Conservation (phyloP, 2,113 vertebrate genomes). For the Dipodomys ordii region DNA sequence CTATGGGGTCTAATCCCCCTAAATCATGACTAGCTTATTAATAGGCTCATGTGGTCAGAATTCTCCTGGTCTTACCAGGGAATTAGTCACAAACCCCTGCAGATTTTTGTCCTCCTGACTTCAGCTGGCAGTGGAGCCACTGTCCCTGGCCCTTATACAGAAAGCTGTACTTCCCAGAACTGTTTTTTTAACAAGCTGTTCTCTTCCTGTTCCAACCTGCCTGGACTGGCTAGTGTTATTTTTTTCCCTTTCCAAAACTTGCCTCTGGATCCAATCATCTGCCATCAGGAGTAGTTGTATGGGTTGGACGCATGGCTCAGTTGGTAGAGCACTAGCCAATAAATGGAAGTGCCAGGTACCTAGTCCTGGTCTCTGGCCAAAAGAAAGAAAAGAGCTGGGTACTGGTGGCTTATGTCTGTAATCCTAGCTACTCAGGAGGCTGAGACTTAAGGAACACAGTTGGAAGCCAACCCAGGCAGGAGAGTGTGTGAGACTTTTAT, state of each 20-base stretch:
- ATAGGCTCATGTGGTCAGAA: neutral
- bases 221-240: slow-evolving; percentile 1
- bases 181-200: slow-evolving; percentile 19
- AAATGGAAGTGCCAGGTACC: too few species aligned
- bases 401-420: too few species aligned
- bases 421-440: too few species aligned
- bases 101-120: neutral
- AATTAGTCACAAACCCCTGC: neutral
- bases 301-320: neutral
- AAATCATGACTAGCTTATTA: neutral
- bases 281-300: neutral
- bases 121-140: neutral
- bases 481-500: too few species aligned
- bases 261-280: neutral
- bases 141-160: neutral
- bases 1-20: neutral
- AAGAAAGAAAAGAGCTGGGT: too few species aligned
- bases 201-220: slow-evolving; percentile 24
- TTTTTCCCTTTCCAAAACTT: slow-evolving; percentile 4
- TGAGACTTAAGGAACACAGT: too few species aligned
- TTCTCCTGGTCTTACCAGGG: neutral
- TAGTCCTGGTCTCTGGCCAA: too few species aligned
- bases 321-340: too few species aligned
- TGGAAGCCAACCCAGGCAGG: too few species aligned
- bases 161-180: slow-evolving; percentile 34